A percentile compares a stretch with the other conserved stretches of the same genome.
Conservation (phyloP, 2,113 vertebrate species). For the Varanus komodoensis region DNA sequence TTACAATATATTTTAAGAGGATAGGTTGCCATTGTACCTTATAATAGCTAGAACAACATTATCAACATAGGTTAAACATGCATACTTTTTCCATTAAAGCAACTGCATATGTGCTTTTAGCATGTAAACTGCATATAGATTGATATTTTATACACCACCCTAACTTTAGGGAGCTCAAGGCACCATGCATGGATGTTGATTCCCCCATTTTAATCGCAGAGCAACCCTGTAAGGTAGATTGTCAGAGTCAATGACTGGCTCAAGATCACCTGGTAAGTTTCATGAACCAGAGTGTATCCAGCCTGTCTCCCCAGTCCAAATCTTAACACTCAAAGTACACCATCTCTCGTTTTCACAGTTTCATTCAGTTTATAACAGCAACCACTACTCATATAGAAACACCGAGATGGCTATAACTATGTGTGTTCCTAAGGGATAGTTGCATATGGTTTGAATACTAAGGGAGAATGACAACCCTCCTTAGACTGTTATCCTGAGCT, state of each 20-base stretch:
- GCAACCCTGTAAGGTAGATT: neutral
- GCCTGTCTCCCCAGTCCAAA: neutral
- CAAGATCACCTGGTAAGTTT: neutral
- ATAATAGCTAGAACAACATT: neutral
- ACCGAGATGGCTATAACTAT: neutral
- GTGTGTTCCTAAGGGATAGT: neutral
- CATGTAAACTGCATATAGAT: neutral
- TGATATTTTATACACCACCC: neutral
- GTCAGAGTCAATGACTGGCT: neutral
- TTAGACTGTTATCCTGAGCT: neutral
- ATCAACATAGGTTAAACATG: neutral
- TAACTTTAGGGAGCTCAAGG: neutral
- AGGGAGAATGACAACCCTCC: neutral
- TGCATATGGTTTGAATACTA: no score
- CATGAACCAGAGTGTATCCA: neutral
- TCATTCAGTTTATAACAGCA: neutral
- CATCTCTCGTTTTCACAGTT: neutral
- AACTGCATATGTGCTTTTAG: neutral
- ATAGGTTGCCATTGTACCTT: neutral
- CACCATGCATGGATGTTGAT: neutral
- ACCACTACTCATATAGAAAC: neutral
- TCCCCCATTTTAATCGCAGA: neutral
- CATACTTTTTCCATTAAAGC: neutral
- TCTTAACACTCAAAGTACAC: no score
- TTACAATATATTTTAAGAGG: neutral